Evolutionary conservation across 37 sponge, comb jelly and placozoan genomes (phyloP).

Genomic region (Eunapius fragilis): DNA sequence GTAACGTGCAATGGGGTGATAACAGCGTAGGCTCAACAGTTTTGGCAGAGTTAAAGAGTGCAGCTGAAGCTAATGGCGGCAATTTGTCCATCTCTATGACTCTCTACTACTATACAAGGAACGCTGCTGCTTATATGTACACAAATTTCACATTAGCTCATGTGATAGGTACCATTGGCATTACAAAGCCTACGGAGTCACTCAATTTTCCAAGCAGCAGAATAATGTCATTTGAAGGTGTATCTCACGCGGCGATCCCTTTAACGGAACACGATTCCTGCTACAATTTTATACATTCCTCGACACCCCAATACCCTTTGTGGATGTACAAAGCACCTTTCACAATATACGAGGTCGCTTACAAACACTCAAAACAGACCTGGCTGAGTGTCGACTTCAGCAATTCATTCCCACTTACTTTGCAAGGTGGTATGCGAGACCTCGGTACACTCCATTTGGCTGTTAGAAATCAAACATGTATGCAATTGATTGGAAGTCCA

Average conservation of each 20-base stretch:
- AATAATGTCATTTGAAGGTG: background rate
- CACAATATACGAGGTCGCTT: background rate
- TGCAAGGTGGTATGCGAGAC: background rate
- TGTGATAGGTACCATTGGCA: conserved; percentile 25
- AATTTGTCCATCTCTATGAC: conserved; percentile 5
- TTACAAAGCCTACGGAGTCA: conserved; percentile 6
- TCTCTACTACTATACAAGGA: background rate
- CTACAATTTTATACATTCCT: background rate
- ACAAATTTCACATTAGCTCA: conserved; percentile 13
- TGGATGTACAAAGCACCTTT: conserved; percentile 1
- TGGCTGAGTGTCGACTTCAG: conserved; percentile 10
- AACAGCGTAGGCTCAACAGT: background rate
- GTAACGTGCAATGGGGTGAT: too few species aligned
- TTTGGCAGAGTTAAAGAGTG: background rate
- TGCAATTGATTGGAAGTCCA: background rate
- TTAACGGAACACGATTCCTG: background rate
- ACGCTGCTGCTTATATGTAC: background rate
- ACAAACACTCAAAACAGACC: background rate
- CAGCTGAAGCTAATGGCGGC: background rate
- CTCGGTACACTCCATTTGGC: background rate
- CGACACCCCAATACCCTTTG: too few species aligned
- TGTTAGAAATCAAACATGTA: background rate
- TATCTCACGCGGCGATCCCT: background rate
- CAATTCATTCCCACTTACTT: conserved; percentile 4
- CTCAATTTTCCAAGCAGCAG: conserved; percentile 21